phyloP scores from a whole-genome alignment of 1,140 invertebrate genomes.

The Drosophila neocordata region DNA sequence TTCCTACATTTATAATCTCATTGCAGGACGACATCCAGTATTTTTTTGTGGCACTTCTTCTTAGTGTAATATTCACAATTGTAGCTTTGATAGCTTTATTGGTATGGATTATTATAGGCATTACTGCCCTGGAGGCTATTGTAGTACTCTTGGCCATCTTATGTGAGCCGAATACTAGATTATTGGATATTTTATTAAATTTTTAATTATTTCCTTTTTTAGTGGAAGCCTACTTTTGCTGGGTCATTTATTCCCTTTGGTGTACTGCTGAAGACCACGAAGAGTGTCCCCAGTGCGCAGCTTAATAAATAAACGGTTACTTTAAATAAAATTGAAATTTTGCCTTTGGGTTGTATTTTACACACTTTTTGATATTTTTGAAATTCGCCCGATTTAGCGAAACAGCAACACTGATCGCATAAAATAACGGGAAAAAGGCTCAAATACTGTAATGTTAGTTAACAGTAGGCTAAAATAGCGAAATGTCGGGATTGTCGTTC shows the following conservation, averaged over 20 bases:
- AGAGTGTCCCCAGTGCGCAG: background rate
- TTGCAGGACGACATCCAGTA: constrained; percentile 7
- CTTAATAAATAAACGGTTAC: too few relatives aligned
- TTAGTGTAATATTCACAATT: background rate
- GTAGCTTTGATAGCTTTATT: background rate
- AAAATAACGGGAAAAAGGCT: too few relatives aligned
- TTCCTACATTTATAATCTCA: background rate
- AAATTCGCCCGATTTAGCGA: too few relatives aligned
- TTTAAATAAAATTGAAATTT: too few relatives aligned
- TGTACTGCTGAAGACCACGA: background rate
- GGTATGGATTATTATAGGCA: background rate
- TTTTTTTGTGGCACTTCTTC: background rate
- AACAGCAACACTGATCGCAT: too few relatives aligned
- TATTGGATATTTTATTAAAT: background rate
- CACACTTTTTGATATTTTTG: too few relatives aligned
- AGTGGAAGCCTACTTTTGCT: constrained; percentile 36
- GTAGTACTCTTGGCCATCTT: background rate
- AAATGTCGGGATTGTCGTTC: too few relatives aligned
- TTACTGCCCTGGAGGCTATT: background rate
- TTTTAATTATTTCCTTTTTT: background rate
- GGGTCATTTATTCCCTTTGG: constrained; percentile 33
- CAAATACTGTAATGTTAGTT: too few relatives aligned
- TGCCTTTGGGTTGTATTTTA: too few relatives aligned
- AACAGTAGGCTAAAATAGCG: too few relatives aligned
- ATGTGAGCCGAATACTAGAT: background rate